Percentiles rank a stretch among this genome's conserved stretches.
Evolutionary conservation across 2,113 vertebrate species (phyloP).

Genomic region (Hemichromis elongatus): DNA sequence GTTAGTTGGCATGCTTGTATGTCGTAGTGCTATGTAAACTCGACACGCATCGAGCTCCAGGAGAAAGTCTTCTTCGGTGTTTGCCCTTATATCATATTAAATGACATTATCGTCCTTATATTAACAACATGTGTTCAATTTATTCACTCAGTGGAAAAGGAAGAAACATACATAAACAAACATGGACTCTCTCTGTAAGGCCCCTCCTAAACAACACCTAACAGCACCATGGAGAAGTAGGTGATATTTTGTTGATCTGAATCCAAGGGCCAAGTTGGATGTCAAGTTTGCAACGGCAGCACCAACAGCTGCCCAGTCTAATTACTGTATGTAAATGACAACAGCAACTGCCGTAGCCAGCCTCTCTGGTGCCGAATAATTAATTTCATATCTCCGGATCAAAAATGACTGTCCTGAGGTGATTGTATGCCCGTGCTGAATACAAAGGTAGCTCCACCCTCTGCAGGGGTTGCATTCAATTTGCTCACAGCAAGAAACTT

Average conservation of each 20-base stretch:
- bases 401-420: constrained; percentile 63
- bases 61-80: neutral
- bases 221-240: neutral
- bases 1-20: neutral
- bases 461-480: constrained; percentile 59
- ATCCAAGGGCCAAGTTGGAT: constrained; percentile 41
- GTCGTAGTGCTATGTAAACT: neutral
- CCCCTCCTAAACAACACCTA: constrained; percentile 1
- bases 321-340: constrained; percentile 73
- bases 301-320: constrained; percentile 67
- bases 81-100: neutral
- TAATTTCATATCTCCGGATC: constrained; percentile 73
- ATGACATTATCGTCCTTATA: neutral
- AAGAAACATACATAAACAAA: neutral
- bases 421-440: constrained; percentile 21
- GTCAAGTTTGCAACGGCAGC: constrained; percentile 50
- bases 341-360: constrained; percentile 42
- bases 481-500: constrained; percentile 56
- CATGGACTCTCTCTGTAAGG: neutral
- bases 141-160: neutral
- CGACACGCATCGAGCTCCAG: neutral
- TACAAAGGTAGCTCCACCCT: constrained; percentile 46
- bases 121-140: neutral
- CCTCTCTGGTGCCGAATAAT: constrained; percentile 63
- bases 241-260: constrained; percentile 32